These are phyloP conservation scores for Zaprionus obscuricornis DNA, from an alignment of 2,888 invertebrate species.

Conservation along the genomic window DNA sequence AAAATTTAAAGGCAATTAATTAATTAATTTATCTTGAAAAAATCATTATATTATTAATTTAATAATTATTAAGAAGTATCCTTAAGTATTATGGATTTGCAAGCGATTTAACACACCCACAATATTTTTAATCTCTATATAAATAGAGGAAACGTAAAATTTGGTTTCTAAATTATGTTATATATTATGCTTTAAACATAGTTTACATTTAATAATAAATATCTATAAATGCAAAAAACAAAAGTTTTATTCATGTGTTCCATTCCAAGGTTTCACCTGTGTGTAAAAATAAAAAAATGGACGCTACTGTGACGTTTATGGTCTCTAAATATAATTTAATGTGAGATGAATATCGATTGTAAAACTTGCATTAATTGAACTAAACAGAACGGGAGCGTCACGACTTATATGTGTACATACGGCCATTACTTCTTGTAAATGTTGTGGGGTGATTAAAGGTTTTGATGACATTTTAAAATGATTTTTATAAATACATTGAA, in stretches of 20 bases:
- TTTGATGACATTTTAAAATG: conserved; percentile 28
- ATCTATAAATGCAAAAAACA: neutral
- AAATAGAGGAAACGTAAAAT: too few species aligned
- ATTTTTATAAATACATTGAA: conserved; percentile 9
- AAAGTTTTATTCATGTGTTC: conserved; percentile 2
- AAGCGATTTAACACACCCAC: too few species aligned
- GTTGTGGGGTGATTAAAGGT: conserved; percentile 42
- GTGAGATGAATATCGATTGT: conserved; percentile 34
- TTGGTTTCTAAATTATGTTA: too few species aligned
- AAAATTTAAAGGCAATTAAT: too few species aligned
- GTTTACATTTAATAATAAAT: too few species aligned
- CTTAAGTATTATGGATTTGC: too few species aligned
- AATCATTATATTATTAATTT: too few species aligned
- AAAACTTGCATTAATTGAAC: conserved; percentile 23
- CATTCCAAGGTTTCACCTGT: conserved; percentile 22
- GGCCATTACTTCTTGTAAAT: conserved; percentile 40
- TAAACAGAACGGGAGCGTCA: conserved; percentile 41
- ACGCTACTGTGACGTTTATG: neutral
- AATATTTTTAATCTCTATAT: too few species aligned
- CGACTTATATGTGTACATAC: conserved; percentile 36
- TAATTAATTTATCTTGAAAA: too few species aligned
- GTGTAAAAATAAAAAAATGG: neutral
- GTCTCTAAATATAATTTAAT: too few species aligned
- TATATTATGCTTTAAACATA: conserved; percentile 84
- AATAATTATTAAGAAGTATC: too few species aligned